Conservation (phyloP, 2,888 invertebrate genomes). For the Brenthis hecate region DNA sequence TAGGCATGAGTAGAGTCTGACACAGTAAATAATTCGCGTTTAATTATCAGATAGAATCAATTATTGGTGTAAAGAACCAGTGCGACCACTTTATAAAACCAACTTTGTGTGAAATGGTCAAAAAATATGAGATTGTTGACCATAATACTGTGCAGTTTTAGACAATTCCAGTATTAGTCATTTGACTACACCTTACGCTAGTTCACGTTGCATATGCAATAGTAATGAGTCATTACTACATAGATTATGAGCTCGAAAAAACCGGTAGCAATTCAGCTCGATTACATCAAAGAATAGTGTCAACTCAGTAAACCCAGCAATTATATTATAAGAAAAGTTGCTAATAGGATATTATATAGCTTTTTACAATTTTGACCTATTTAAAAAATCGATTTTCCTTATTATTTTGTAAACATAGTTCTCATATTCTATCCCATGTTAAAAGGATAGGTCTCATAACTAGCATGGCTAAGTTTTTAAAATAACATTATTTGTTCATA, state of each 20-base stretch:
- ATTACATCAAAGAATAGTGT: slow-evolving; percentile 25
- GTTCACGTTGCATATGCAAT: slow-evolving; percentile 29
- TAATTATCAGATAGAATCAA: no score
- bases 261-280: slow-evolving; percentile 28
- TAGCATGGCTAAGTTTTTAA: no score
- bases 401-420: no score
- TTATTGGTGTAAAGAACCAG: no score
- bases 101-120: no score
- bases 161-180: slow-evolving; percentile 24
- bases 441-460: no score
- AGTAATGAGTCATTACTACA: slow-evolving; percentile 32
- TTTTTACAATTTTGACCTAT: slow-evolving; percentile 5
- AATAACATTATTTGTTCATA: no score
- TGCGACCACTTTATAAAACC: no score
- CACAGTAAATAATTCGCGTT: no score
- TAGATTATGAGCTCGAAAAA: slow-evolving; percentile 28
- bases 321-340: neutral
- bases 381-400: neutral
- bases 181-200: slow-evolving; percentile 23
- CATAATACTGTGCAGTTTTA: neutral
- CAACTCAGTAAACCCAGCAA: slow-evolving; percentile 13
- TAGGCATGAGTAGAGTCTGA: no score
- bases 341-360: neutral
- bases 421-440: no score
- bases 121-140: no score